Evolutionary conservation across 2,113 vertebrate species (phyloP), one percentile per base, ranked within the genome.

Genomic region (Glaucomys volans): DNA sequence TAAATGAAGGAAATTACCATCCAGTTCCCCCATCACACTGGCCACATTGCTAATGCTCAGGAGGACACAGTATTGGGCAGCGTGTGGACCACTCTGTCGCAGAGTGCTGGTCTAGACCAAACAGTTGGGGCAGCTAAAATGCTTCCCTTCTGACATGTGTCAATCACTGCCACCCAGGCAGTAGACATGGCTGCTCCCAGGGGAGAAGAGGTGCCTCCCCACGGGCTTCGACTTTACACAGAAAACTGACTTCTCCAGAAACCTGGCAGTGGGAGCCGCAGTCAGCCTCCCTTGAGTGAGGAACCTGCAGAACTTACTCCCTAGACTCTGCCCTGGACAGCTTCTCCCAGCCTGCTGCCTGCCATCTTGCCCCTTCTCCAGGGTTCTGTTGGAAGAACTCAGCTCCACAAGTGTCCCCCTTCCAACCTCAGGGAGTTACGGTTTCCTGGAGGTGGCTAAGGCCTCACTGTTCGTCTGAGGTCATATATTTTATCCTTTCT

Each of bases 361-460:
- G 62, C 50, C n/a, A 59, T 54, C 47, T 71, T 75, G 72, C 32
- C 44, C 76, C 52, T 87, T 26, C 64, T 66, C 75, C 76, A 50
- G 44, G 57, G 64, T 30, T 84, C 72, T 88, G 10, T 17, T 57
- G 86, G 42, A 67, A 91, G 47, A 71, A 64, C 59, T 94, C 42
- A 42, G 54, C 37, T 85, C 86, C 71, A 66, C 24, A 28, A 17
- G 26, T 32, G 50, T 94, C 69, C 87, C 66, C 52, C 87, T 54
- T 76, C 80, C 84, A 32, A 92, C 57, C 76, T 80, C 18, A 69
- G 69, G 35, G 24, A 77, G 59, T 87, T 84, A 84, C 18, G 40
- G 32, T 69, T 80, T 94, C 91, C 81, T 80, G 42, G 87, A 91
- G 64, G 40, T 66, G 84, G n/a, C 66, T 93, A 83, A 90, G 76